Evolutionary conservation across 2,888 invertebrate genomes (phyloP).

Genomic region (Emesis russula): DNA sequence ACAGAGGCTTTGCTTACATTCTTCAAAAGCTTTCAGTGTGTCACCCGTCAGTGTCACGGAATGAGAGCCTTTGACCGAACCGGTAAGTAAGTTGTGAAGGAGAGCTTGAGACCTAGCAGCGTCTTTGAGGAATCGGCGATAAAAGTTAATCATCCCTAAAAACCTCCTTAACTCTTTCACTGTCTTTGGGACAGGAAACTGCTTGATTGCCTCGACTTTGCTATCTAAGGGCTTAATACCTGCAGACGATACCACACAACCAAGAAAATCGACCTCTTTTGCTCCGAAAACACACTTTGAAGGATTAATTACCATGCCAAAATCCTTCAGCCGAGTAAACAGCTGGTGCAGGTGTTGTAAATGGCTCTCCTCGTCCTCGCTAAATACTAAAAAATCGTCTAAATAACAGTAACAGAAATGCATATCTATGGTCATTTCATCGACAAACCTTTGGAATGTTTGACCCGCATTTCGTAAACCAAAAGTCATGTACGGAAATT

Average conservation of each 20-base stretch:
- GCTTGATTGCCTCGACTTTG: slow-evolving; percentile 29
- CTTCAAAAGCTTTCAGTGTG: slow-evolving; percentile 72
- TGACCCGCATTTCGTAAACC: not conserved
- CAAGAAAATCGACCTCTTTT: too few species aligned
- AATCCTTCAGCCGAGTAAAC: slow-evolving; percentile 7
- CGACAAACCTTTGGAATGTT: slow-evolving; percentile 73
- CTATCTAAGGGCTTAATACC: slow-evolving; percentile 68
- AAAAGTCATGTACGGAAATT: not conserved
- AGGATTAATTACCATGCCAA: slow-evolving; percentile 15
- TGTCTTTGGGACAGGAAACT: slow-evolving; percentile 56
- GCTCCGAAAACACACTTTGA: not conserved
- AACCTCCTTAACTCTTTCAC: slow-evolving; percentile 55
- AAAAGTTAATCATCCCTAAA: slow-evolving; percentile 69
- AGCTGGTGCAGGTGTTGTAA: not conserved
- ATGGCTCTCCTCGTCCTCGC: not conserved
- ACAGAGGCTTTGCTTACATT: slow-evolving; percentile 86
- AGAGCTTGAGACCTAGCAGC: slow-evolving; percentile 54
- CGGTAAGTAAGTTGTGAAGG: slow-evolving; percentile 24
- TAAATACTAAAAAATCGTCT: slow-evolving; percentile 19
- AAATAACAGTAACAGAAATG: slow-evolving; percentile 66
- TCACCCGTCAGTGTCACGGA: slow-evolving; percentile 25
- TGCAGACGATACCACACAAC: too few species aligned
- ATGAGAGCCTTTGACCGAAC: slow-evolving; percentile 7
- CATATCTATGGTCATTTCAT: slow-evolving; percentile 87
- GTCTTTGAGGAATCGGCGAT: slow-evolving; percentile 56